These are phyloP conservation scores for Spinus pinus DNA, from an alignment of 2,797 vertebrate species.

Conservation along the genomic window DNA sequence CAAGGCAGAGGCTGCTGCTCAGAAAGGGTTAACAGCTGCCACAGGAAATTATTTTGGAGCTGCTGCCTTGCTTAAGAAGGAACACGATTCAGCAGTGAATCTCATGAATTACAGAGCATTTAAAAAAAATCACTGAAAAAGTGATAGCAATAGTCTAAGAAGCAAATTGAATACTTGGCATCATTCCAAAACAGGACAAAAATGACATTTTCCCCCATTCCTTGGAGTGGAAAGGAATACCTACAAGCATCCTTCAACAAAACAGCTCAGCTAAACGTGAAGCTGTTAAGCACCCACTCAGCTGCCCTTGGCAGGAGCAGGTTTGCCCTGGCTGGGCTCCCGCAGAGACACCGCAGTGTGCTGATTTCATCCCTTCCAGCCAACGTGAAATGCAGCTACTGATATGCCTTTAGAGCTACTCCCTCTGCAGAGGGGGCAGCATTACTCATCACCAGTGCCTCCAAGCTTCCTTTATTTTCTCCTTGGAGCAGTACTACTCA, in stretches of 20 bases:
- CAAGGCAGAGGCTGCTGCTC: neutral
- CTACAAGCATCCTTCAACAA: neutral
- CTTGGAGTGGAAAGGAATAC: neutral
- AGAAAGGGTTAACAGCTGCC: neutral
- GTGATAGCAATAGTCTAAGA: neutral
- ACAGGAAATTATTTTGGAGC: neutral
- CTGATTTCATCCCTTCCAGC: neutral
- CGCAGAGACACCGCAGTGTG: neutral
- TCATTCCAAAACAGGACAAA: neutral
- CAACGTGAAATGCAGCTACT: neutral
- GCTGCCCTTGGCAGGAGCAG: neutral
- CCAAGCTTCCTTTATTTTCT: neutral
- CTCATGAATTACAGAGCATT: constrained; percentile 7
- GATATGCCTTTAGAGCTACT: neutral
- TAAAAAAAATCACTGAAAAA: neutral
- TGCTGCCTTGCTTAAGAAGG: neutral
- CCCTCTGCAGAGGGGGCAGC: neutral
- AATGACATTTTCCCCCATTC: neutral
- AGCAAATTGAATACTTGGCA: neutral
- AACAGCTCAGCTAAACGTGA: neutral
- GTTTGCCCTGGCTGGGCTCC: neutral
- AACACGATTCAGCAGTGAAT: neutral
- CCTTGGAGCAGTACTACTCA: neutral
- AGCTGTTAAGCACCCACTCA: neutral
- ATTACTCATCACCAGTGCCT: neutral